Evolutionary conservation across 2,888 invertebrate genomes (phyloP).

Genomic region (Callinectes sapidus): DNA sequence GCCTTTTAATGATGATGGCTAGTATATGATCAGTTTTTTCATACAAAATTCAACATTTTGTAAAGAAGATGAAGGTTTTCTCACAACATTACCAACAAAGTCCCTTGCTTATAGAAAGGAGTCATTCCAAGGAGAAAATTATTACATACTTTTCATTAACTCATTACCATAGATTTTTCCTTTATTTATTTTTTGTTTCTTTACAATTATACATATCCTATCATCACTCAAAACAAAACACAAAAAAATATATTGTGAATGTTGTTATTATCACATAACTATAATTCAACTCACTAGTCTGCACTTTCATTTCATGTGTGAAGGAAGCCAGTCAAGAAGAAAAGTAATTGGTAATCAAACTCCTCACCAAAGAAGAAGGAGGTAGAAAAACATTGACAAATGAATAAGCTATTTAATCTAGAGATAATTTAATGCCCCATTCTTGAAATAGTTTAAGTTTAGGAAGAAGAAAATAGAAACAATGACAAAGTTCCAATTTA

Average conservation of each 20-base stretch:
- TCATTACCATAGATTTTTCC: background rate
- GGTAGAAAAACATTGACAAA: too few relatives aligned
- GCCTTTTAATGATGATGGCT: background rate
- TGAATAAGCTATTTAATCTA: too few relatives aligned
- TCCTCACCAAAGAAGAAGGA: too few relatives aligned
- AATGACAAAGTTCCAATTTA: background rate
- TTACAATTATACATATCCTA: background rate
- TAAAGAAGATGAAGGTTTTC: background rate
- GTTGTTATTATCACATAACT: slow-evolving; percentile 20
- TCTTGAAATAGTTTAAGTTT: background rate
- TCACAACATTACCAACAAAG: background rate
- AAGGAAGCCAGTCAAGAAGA: too few relatives aligned
- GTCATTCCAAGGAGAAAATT: background rate
- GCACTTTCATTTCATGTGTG: background rate
- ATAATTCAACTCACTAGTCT: background rate
- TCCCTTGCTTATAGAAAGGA: background rate
- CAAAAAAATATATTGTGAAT: background rate
- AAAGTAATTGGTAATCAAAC: background rate
- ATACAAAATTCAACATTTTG: background rate
- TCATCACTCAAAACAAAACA: background rate
- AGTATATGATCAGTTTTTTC: background rate
- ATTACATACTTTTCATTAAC: background rate
- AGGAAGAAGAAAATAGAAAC: background rate
- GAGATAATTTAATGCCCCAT: too few relatives aligned
- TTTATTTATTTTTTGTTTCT: background rate